Conservation (phyloP, 92 coral and sea anemone genomes). For the Blastomussa wellsi region DNA sequence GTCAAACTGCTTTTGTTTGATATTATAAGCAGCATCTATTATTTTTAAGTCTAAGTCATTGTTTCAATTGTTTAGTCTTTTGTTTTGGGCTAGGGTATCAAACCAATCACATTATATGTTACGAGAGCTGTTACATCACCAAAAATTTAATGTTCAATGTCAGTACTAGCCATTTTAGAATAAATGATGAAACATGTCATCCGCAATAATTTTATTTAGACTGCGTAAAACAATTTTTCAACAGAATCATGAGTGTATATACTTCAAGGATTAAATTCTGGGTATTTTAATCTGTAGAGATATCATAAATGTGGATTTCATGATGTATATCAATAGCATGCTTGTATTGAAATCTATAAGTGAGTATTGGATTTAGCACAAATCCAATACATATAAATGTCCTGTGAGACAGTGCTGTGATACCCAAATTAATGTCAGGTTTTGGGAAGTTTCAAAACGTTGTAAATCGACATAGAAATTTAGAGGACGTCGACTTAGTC, state of each 20-base stretch:
- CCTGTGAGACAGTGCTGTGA: no score
- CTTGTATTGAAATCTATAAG: neutral
- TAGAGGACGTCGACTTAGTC: no score
- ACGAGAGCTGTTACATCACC: no score
- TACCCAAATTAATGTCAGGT: no score
- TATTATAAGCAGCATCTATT: no score
- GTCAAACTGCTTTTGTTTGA: no score
- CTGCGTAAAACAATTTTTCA: neutral
- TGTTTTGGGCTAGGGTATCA: no score
- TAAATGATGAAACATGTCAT: neutral
- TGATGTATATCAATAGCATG: neutral
- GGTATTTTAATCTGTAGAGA: neutral
- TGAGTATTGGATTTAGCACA: neutral
- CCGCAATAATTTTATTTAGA: neutral
- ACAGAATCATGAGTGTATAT: neutral
- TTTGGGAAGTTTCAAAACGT: no score
- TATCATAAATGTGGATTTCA: neutral
- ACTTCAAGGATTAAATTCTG: neutral
- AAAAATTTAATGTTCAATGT: neutral
- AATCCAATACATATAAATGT: neutral
- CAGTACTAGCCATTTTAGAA: neutral
- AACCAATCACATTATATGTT: no score
- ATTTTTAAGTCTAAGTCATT: no score
- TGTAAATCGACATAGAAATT: no score
- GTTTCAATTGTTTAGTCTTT: no score